Evolutionary conservation across 2,888 invertebrate genomes (phyloP), one percentile per base, ranked within the genome.

Genomic region (Rhyacophila evoluta): DNA sequence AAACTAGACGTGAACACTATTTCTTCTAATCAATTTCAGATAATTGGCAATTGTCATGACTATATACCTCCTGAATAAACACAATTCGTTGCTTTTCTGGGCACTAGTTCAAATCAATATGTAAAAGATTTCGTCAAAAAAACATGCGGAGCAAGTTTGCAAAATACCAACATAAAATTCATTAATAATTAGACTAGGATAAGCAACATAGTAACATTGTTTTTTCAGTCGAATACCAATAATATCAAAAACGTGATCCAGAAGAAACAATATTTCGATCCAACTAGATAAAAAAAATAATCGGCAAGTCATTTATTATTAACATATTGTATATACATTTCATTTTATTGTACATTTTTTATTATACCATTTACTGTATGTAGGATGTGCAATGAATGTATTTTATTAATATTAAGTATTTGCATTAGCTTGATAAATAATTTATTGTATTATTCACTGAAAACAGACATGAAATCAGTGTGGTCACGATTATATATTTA

Each of bases 241-340:
- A 33, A 33, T 33, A 33, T 33, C 29, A 33, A 33, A 33, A n/a
- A 33, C 6, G 6, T 4, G 6, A 33, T 33, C n/a, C 2, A 33
- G 29, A 33, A 6, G 6, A 33, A 33, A 33, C 29, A 33, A 4
- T 33, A 6, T 33, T 33, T 4, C 27, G 27, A 77, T 73, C 36
- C 67, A 69, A 29, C 73, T 73, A 77, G 28, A 77, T 77, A 73
- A 77, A 73, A 76, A 55, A 77, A 73, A 77, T 77, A 77, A 68
- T 69, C 29, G 77, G 77, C 77, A 77, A 77, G 77, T 77, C 73
- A 69, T 29, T 77, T 67, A 73, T 67, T 73, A 68, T 67, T 25
- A 38, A 39, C 29, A 67, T 73, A 73, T 77, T 10, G 28, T 77
- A 77, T 77, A 15, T 77, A 77, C 77, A 77, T 25, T 38, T 36